Evolutionary conservation across 2,888 invertebrate genomes (phyloP).

Genomic region (Lepidonotus clava): DNA sequence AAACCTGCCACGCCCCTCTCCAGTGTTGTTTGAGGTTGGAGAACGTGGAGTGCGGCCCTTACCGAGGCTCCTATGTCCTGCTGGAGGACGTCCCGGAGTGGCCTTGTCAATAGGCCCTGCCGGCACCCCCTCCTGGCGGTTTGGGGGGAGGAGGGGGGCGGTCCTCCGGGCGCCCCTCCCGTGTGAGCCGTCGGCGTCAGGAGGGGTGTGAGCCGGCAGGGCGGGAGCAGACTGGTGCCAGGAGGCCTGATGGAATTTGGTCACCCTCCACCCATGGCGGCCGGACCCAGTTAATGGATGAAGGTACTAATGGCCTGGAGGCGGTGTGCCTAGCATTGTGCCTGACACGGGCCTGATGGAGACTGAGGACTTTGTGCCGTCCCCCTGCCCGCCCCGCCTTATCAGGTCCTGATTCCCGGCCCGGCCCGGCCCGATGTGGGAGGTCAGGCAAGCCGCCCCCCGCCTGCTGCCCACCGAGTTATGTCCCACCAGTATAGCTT

Average conservation of each 20-base stretch:
- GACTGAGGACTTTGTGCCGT: not conserved
- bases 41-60: not conserved
- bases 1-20: conserved; percentile 11
- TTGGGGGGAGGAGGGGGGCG: not conserved
- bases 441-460: conserved; percentile 4
- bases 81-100: conserved; percentile 9
- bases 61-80: not conserved
- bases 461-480: too few species aligned
- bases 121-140: too few species aligned
- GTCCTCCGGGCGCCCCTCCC: too few species aligned
- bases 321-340: conserved; percentile 44
- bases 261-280: conserved; percentile 26
- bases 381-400: not conserved
- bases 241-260: conserved; percentile 32
- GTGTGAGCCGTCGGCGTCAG: not conserved
- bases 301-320: conserved; percentile 33
- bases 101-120: too few species aligned
- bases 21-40: conserved; percentile 14
- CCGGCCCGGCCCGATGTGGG: not conserved
- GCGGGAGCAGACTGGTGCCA: conserved; percentile 11
- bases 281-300: conserved; percentile 35
- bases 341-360: conserved; percentile 38
- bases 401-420: not conserved
- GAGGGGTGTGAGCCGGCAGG: not conserved
- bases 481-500: too few species aligned